These are phyloP conservation scores for Choloepus hoffmanni DNA, from an alignment of 2,113 vertebrate genomes.

Conservation along the genomic window DNA sequence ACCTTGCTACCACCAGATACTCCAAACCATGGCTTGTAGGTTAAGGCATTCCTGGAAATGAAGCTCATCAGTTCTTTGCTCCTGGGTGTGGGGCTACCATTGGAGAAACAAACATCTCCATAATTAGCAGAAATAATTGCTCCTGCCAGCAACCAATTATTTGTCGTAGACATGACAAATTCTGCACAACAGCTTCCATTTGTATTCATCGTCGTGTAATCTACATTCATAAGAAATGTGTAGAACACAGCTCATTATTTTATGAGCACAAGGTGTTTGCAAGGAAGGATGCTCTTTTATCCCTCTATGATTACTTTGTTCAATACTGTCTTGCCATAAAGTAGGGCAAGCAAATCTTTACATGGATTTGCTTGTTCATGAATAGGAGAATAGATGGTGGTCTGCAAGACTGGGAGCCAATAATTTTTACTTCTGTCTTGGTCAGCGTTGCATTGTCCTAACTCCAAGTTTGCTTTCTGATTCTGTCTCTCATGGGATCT, in stretches of 20 bases:
- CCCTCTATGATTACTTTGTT: background rate
- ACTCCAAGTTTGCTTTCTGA: background rate
- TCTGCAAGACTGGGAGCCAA: background rate
- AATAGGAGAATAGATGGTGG: background rate
- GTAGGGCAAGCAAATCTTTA: constrained; percentile 20
- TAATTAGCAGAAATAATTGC: background rate
- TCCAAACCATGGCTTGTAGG: background rate
- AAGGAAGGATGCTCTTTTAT: background rate
- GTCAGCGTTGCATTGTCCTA: background rate
- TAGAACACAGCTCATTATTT: background rate
- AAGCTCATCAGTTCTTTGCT: background rate
- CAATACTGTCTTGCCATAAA: background rate
- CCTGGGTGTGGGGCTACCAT: background rate
- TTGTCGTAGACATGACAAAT: background rate
- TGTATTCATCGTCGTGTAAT: constrained; percentile 16
- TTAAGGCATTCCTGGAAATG: background rate
- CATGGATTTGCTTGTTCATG: constrained; percentile 6
- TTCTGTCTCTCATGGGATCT: background rate
- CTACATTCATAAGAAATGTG: background rate
- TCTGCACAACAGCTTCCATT: background rate
- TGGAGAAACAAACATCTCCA: background rate
- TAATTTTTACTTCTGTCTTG: background rate
- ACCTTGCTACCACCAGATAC: background rate
- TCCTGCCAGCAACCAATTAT: background rate
- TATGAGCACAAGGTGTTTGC: background rate